Evolutionary conservation across 2,797 vertebrate species (phyloP).

Genomic region (Sus cebifrons): DNA sequence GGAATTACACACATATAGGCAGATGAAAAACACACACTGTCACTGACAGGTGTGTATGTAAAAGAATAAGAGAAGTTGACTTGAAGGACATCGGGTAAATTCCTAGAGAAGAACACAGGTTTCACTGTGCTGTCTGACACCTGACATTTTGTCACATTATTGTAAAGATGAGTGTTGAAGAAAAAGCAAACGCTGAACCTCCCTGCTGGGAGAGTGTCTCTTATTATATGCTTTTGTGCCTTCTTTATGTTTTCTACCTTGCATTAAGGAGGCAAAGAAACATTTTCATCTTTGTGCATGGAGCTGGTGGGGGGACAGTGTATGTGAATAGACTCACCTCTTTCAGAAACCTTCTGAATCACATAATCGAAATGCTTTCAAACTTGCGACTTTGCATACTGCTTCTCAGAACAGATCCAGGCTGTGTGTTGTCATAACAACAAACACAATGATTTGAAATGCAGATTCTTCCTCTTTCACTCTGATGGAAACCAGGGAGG

Average conservation of each 20-base stretch:
- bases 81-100: not conserved
- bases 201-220: conserved; percentile 42
- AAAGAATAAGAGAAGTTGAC: not conserved
- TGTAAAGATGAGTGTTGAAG: not conserved
- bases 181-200: not conserved
- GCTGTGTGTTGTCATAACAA: conserved; percentile 91
- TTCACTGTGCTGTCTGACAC: not conserved
- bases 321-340: not conserved
- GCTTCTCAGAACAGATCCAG: conserved; percentile 80
- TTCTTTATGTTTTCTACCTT: conserved; percentile 58
- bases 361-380: conserved; percentile 75
- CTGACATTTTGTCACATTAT: not conserved
- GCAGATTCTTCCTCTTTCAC: conserved; percentile 87
- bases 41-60: accelerated
- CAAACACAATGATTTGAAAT: conserved; percentile 89
- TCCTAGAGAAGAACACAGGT: not conserved
- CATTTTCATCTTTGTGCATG: conserved; percentile 43
- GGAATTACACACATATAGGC: not conserved
- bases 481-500: conserved; percentile 83
- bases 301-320: too few relatives aligned
- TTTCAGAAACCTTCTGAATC: conserved; percentile 67
- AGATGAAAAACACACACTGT: not conserved
- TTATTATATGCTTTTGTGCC: not conserved
- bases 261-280: conserved; percentile 54
- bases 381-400: conserved; percentile 66